phyloP scores from a whole-genome alignment of 2,888 invertebrate genomes.

The Pachydiplax longipennis region DNA sequence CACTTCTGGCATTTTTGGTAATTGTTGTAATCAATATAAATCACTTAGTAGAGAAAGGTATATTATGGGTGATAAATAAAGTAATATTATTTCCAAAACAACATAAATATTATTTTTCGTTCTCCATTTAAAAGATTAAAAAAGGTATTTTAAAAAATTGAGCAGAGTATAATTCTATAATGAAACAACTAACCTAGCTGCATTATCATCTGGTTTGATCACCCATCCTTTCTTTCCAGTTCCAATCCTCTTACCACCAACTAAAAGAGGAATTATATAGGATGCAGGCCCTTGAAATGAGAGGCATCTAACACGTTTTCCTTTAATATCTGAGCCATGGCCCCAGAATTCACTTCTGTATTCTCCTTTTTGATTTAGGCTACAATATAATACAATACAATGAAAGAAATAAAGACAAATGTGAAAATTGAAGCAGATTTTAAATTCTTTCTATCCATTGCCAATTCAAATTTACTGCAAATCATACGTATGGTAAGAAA shows the following conservation, averaged over 20 bases:
- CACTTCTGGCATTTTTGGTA: not conserved
- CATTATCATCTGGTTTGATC: constrained; percentile 16
- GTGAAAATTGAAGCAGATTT: no score
- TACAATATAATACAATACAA: not conserved
- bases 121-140: no score
- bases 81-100: no score
- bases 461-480: not conserved
- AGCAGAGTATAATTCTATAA: no score
- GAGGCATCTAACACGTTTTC: constrained; percentile 74
- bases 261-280: constrained; percentile 60
- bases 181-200: not conserved
- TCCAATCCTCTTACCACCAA: not conserved
- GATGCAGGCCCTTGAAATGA: constrained; percentile 82
- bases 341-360: constrained; percentile 72
- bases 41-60: no score
- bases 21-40: not conserved
- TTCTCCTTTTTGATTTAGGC: constrained; percentile 55
- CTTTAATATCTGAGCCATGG: constrained; percentile 70
- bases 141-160: no score
- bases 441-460: no score
- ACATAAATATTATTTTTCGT: no score
- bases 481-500: not conserved
- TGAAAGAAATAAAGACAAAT: not conserved
- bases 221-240: not conserved
- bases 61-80: no score